Conservation (phyloP, 1,140 invertebrate genomes). For the Neodiprion fabricii region DNA sequence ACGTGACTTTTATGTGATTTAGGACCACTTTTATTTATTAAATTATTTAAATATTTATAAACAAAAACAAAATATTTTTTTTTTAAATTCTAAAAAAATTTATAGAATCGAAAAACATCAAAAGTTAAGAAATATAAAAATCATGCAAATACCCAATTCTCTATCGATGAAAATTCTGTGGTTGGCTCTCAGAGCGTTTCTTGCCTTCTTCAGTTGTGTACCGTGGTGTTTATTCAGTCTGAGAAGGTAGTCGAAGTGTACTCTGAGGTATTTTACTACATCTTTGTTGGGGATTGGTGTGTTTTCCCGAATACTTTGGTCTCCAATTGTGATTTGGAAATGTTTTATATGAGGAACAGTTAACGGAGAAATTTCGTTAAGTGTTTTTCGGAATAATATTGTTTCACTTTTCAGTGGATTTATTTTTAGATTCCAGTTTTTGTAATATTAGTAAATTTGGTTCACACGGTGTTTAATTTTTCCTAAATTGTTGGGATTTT, state of each 20-base stretch:
- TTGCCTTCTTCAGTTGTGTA: not conserved
- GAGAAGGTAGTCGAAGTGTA: slow-evolving; percentile 2
- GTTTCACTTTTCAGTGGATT: slow-evolving; percentile 24
- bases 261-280: slow-evolving; percentile 10
- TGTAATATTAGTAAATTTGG: slow-evolving; percentile 14
- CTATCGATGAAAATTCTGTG: not conserved
- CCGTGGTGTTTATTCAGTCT: not conserved
- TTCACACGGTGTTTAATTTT: not conserved
- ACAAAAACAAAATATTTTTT: no score
- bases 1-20: no score
- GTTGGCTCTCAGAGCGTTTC: not conserved
- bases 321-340: no score
- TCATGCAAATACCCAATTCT: not conserved
- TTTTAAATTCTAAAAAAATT: no score
- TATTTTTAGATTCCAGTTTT: slow-evolving; percentile 19
- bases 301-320: not conserved
- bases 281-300: not conserved
- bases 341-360: no score
- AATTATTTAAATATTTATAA: no score
- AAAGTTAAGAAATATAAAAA: no score
- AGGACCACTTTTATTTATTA: no score
- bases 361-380: no score
- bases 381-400: slow-evolving; percentile 11
- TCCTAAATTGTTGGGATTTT: not conserved
- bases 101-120: no score